These are phyloP conservation scores for Hemibagrus wyckioides DNA, from an alignment of 2,113 vertebrate species.

Conservation along the genomic window DNA sequence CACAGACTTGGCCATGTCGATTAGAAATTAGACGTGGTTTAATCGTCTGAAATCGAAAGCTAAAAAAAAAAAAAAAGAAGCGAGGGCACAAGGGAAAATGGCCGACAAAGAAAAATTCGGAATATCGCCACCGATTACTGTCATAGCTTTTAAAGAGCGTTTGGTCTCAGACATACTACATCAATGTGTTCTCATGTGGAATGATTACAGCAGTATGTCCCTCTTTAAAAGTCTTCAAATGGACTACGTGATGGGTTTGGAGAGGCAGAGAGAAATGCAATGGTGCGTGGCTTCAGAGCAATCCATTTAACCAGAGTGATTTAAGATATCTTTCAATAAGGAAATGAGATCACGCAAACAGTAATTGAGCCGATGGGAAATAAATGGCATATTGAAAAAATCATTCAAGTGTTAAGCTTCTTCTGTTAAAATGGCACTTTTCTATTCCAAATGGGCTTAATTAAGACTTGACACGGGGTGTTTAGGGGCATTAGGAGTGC, in stretches of 20 bases:
- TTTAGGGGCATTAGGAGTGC: neutral
- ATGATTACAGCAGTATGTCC: slow-evolving; percentile 30
- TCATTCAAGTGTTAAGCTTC: neutral
- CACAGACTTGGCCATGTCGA: slow-evolving; percentile 23
- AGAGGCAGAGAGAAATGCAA: neutral
- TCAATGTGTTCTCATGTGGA: slow-evolving; percentile 40
- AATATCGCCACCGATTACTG: slow-evolving; percentile 45
- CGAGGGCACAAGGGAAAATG: slow-evolving; percentile 4
- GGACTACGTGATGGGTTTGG: slow-evolving; percentile 27
- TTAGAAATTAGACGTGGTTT: slow-evolving; percentile 36
- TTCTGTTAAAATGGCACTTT: neutral
- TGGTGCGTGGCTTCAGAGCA: neutral
- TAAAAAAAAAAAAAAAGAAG: slow-evolving; percentile 24
- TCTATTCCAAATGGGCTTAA: neutral
- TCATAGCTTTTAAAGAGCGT: slow-evolving; percentile 45
- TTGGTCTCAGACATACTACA: slow-evolving; percentile 12
- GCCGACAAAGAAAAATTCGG: slow-evolving; percentile 34
- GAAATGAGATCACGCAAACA: slow-evolving; percentile 27
- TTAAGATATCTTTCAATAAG: slow-evolving; percentile 4
- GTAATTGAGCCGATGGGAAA: slow-evolving; percentile 18
- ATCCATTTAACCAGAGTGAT: neutral
- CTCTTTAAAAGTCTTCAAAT: slow-evolving; percentile 40
- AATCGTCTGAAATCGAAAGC: slow-evolving; percentile 31
- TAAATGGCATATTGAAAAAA: slow-evolving; percentile 7
- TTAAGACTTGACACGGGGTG: neutral